These are phyloP conservation scores for Muscicapa adusta DNA, from an alignment of 2,113 vertebrate genomes.

Conservation along the genomic window DNA sequence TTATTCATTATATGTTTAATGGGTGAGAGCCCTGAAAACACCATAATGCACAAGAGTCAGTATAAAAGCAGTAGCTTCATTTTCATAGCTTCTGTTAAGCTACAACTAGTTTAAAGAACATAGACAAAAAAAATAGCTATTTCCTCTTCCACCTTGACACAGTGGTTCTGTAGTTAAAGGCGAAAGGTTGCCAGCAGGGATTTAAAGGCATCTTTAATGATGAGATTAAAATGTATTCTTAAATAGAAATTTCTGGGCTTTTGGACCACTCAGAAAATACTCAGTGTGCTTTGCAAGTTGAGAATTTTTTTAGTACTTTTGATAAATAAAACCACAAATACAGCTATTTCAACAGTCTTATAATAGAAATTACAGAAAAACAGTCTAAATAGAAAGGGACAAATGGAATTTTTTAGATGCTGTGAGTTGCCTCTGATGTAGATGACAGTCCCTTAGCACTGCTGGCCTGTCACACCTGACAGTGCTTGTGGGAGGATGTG, in stretches of 20 bases:
- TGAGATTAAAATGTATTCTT: not conserved
- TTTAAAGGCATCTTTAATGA: not conserved
- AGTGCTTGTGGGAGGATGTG: not conserved
- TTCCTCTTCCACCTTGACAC: not conserved
- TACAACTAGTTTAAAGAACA: not conserved
- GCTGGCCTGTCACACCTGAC: not conserved
- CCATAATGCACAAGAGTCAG: accelerated
- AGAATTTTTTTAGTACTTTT: not conserved
- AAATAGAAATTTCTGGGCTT: not conserved
- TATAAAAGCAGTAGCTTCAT: not conserved
- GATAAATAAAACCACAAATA: not conserved
- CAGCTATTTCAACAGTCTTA: not conserved
- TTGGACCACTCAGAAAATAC: not conserved
- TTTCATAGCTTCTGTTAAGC: not conserved
- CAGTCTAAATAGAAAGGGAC: not conserved
- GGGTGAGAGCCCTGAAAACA: not conserved
- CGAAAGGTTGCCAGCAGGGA: not conserved
- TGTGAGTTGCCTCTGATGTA: not conserved
- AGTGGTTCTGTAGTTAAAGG: not conserved
- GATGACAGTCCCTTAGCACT: not conserved
- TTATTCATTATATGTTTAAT: accelerated
- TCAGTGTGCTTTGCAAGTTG: not conserved
- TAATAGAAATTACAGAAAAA: too few relatives aligned
- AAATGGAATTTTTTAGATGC: not conserved
- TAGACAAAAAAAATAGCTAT: not conserved